A percentile compares a stretch with the other conserved stretches of the same genome.
These are phyloP conservation scores for Coregonus sp. DNA, from an alignment of 2,797 vertebrate genomes.

Conservation along the genomic window DNA sequence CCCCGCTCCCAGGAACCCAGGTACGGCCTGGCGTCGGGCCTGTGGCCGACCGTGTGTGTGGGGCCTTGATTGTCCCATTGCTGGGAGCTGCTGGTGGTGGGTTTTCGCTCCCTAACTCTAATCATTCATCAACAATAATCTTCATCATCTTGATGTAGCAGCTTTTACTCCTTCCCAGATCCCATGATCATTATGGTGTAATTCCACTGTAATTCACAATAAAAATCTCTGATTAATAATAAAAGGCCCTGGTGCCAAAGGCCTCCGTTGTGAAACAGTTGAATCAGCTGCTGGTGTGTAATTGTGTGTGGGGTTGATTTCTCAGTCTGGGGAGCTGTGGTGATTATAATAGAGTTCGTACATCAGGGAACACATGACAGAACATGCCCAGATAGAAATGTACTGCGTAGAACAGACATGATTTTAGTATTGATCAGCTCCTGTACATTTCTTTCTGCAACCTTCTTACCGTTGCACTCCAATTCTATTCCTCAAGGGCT, in stretches of 20 bases:
- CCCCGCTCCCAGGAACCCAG: constrained; percentile 60
- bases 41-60: constrained; percentile 18
- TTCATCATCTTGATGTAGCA: background rate
- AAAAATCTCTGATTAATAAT: constrained; percentile 20
- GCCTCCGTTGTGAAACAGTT: constrained; percentile 20
- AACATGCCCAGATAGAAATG: background rate
- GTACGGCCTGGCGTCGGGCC: constrained; percentile 57
- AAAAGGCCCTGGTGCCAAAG: background rate
- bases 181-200: background rate
- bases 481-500: constrained; percentile 44
- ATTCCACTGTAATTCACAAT: constrained; percentile 20
- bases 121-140: constrained; percentile 33
- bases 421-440: no score
- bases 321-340: constrained; percentile 10
- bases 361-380: background rate
- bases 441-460: background rate
- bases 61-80: constrained; percentile 11
- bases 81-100: constrained; percentile 65
- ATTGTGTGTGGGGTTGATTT: constrained; percentile 24
- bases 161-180: constrained; percentile 8
- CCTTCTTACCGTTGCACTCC: background rate
- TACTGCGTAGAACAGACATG: no score
- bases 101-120: constrained; percentile 35
- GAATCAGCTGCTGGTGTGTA: background rate
- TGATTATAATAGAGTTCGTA: no score